Percentiles rank a stretch among this genome's conserved stretches.
phyloP scores from a whole-genome alignment of 23 tunicate species.

The Diplosoma virens region DNA sequence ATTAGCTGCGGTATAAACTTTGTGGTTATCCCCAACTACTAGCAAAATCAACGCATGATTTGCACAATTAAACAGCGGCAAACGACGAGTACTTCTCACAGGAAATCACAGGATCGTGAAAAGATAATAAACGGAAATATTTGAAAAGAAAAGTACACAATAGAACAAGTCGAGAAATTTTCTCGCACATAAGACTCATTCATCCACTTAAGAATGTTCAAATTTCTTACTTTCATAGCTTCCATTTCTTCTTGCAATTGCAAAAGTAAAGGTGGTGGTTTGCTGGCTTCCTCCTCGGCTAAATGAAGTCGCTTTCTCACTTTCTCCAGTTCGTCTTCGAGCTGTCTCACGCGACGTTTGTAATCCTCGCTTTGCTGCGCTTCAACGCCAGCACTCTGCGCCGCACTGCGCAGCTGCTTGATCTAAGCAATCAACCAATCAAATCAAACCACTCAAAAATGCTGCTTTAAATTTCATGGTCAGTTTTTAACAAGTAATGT shows the following conservation, averaged over 20 bases:
- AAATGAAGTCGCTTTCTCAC: conserved; percentile 37
- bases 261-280: conserved; percentile 60
- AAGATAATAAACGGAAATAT: too few relatives aligned
- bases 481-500: too few relatives aligned
- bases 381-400: conserved; percentile 34
- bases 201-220: too few relatives aligned
- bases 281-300: conserved; percentile 73
- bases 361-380: conserved; percentile 56
- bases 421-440: conserved; percentile 29
- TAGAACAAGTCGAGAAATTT: too few relatives aligned
- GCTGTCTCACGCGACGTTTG: conserved; percentile 42
- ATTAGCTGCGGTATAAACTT: too few relatives aligned
- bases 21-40: too few relatives aligned
- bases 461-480: background rate
- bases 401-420: conserved; percentile 46
- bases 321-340: conserved; percentile 53
- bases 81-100: too few relatives aligned
- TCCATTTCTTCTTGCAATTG: conserved; percentile 71
- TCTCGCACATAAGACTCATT: too few relatives aligned
- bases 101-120: too few relatives aligned
- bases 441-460: background rate
- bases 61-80: too few relatives aligned
- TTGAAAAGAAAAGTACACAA: too few relatives aligned
- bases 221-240: conserved; percentile 40
- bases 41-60: too few relatives aligned